Evolutionary conservation across 2,113 vertebrate species (phyloP).

Genomic region (Serinus canaria): DNA sequence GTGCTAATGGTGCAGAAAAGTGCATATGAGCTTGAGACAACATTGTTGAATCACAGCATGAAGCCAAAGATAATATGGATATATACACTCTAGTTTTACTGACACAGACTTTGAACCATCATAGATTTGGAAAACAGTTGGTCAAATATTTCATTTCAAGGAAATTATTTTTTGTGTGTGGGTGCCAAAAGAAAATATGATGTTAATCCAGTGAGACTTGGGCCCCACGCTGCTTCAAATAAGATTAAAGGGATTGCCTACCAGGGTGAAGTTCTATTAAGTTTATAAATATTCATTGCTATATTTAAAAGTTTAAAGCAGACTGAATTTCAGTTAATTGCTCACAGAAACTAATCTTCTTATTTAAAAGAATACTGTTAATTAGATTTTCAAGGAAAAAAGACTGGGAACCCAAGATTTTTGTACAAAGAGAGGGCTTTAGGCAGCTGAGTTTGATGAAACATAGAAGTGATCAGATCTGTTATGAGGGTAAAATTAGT

Average conservation of each 20-base stretch:
- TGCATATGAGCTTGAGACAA: not conserved
- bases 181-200: conserved; percentile 20
- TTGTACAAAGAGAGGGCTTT: not conserved
- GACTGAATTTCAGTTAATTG: conserved; percentile 61
- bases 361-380: conserved; percentile 60
- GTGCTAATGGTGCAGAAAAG: conserved; percentile 24
- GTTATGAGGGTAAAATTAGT: conserved; percentile 9
- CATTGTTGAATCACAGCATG: conserved; percentile 7
- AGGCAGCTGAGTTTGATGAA: not conserved
- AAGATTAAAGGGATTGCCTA: conserved; percentile 64
- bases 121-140: conserved; percentile 20
- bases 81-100: not conserved
- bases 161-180: conserved; percentile 1
- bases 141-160: conserved; percentile 60
- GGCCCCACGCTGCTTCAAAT: conserved; percentile 50
- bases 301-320: conserved; percentile 62
- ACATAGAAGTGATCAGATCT: not conserved
- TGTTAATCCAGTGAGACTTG: conserved; percentile 57
- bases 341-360: conserved; percentile 52
- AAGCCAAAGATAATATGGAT: not conserved
- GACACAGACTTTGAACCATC: conserved; percentile 18
- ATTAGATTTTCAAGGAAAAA: conserved; percentile 59
- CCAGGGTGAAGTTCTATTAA: conserved; percentile 50
- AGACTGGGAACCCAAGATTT: not conserved
- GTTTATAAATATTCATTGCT: conserved; percentile 66